Evolutionary conservation across 2,888 invertebrate species (phyloP).

Genomic region (Carabus problematicus): DNA sequence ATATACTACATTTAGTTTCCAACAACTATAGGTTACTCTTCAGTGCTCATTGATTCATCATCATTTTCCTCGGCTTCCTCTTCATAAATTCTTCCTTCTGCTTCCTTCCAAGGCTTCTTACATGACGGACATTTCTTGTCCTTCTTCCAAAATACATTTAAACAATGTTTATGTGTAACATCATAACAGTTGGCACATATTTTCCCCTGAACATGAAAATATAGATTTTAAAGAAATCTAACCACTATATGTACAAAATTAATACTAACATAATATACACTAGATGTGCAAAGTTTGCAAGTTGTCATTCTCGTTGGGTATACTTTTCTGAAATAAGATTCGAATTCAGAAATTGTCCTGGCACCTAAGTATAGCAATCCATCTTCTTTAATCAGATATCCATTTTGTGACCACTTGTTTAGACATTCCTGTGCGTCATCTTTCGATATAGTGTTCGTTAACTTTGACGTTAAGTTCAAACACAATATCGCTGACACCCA

Average conservation of each 20-base stretch:
- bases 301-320: conserved; percentile 27
- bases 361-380: conserved; percentile 28
- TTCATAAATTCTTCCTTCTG: conserved; percentile 25
- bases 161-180: conserved; percentile 29
- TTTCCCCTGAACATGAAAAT: conserved; percentile 20
- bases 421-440: conserved; percentile 24
- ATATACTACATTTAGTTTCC: background rate
- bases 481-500: conserved; percentile 22
- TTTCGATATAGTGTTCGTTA: conserved; percentile 19
- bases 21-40: conserved; percentile 14
- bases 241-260: background rate
- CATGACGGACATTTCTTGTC: conserved; percentile 22
- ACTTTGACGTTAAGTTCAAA: conserved; percentile 23
- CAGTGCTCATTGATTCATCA: conserved; percentile 26
- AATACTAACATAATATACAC: conserved; percentile 33
- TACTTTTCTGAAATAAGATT: conserved; percentile 12
- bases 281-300: conserved; percentile 28
- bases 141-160: conserved; percentile 6
- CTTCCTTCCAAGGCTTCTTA: conserved; percentile 33
- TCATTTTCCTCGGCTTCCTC: background rate
- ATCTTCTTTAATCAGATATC: conserved; percentile 27
- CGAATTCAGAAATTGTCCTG: conserved; percentile 32
- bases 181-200: conserved; percentile 30
- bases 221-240: background rate
- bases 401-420: conserved; percentile 16